phyloP scores from a whole-genome alignment of 2,113 vertebrate genomes.

The Perca flavescens region DNA sequence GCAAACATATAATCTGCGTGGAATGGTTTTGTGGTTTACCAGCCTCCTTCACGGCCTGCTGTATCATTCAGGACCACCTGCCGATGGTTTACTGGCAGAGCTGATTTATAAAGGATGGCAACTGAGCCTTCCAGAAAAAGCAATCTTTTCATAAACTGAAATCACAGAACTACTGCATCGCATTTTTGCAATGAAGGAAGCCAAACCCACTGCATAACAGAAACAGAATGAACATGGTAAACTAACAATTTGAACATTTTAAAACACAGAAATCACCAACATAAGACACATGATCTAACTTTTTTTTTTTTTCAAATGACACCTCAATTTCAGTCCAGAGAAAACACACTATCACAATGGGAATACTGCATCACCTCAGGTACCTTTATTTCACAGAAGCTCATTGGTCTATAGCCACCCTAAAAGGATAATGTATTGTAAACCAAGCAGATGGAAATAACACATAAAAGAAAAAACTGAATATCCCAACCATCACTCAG shows the following conservation, averaged over 20 bases:
- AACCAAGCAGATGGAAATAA: not conserved
- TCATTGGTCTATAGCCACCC: not conserved
- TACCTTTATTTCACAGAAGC: not conserved
- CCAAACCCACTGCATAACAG: not conserved
- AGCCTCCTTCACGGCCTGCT: constrained; percentile 15
- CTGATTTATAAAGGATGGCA: not conserved
- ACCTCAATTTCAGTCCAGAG: not conserved
- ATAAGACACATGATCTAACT: not conserved
- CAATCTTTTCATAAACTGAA: not conserved
- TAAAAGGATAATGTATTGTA: not conserved
- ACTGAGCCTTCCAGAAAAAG: not conserved
- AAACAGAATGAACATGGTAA: not conserved
- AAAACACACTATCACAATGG: not conserved
- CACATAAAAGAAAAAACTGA: not conserved
- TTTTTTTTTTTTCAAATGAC: not conserved
- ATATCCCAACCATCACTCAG: not conserved
- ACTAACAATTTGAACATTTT: not conserved
- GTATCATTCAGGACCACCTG: constrained; percentile 26
- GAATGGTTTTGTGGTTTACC: constrained; percentile 63
- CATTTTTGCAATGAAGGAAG: not conserved
- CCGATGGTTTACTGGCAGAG: constrained; percentile 12
- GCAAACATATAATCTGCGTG: constrained; percentile 48
- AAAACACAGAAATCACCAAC: not conserved
- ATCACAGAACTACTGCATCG: not conserved
- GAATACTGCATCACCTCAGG: not conserved